phyloP scores from a whole-genome alignment of 1,140 invertebrate species.

The Aporrectodea caliginosa region DNA sequence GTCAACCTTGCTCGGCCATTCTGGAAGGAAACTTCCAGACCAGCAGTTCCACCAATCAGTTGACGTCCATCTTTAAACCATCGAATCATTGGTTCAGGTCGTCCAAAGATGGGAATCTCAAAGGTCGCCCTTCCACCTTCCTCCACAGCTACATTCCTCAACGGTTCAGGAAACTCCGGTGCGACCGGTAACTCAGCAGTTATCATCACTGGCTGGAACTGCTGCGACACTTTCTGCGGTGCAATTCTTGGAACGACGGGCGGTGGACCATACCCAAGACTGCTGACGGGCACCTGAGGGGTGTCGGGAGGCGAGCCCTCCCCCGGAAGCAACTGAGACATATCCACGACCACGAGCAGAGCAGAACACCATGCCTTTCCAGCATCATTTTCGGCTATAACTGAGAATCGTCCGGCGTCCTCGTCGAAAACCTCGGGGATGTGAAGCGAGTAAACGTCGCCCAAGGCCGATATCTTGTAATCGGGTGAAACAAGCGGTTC shows the following conservation, averaged over 20 bases:
- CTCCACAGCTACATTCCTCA: conserved; percentile 30
- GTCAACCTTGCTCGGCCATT: conserved; percentile 53
- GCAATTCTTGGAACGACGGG: neutral
- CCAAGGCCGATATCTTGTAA: conserved; percentile 68
- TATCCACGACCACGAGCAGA: conserved; percentile 58
- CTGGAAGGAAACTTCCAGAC: conserved; percentile 45
- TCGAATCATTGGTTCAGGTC: conserved; percentile 44
- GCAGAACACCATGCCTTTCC: conserved; percentile 58
- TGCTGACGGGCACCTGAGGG: neutral
- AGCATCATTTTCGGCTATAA: conserved; percentile 56
- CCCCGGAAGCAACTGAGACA: conserved; percentile 14
- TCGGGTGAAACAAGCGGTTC: conserved; percentile 66
- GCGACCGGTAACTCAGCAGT: neutral
- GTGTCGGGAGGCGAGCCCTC: conserved; percentile 24
- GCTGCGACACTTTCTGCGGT: neutral
- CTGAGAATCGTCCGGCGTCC: conserved; percentile 52
- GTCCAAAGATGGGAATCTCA: conserved; percentile 30
- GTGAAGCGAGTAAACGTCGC: conserved; percentile 68
- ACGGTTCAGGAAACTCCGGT: neutral
- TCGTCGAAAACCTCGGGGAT: conserved; percentile 54
- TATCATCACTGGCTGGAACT: neutral
- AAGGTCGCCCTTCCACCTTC: conserved; percentile 25
- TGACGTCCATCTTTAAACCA: conserved; percentile 42
- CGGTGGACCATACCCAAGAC: conserved; percentile 5
- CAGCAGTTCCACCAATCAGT: conserved; percentile 24